Evolutionary conservation across 1,140 invertebrate species (phyloP).

Genomic region (Lanistes nyassanus): DNA sequence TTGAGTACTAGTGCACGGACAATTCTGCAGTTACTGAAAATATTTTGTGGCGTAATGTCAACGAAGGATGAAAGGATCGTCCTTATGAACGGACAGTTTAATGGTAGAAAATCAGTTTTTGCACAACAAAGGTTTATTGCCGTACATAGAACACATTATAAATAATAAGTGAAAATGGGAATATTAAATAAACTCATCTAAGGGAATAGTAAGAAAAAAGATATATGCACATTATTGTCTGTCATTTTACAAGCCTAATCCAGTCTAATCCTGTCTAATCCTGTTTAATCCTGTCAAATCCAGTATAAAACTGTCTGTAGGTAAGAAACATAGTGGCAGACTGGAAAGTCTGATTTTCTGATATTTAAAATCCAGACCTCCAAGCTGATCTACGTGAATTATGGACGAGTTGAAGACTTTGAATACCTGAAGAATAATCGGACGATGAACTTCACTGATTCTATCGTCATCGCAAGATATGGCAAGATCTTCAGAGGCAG

Average conservation of each 20-base stretch:
- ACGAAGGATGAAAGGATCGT: background rate
- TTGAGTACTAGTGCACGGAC: too few relatives aligned
- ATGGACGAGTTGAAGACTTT: slow-evolving; percentile 69
- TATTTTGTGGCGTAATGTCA: background rate
- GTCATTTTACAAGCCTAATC: background rate
- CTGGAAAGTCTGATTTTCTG: background rate
- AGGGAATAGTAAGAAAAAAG: too few relatives aligned
- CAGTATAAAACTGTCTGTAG: background rate
- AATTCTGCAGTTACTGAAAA: background rate
- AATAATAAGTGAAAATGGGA: too few relatives aligned
- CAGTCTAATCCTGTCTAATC: background rate
- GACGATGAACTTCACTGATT: slow-evolving; percentile 60
- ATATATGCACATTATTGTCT: background rate
- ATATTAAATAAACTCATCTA: too few relatives aligned
- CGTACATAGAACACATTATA: too few relatives aligned
- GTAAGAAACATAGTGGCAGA: background rate
- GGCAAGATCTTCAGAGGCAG: slow-evolving; percentile 68
- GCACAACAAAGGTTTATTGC: too few relatives aligned
- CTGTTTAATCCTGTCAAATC: background rate
- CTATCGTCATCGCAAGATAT: slow-evolving; percentile 68
- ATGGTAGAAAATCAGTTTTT: background rate
- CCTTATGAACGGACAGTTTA: background rate
- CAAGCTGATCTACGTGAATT: slow-evolving; percentile 69
- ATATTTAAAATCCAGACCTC: background rate
- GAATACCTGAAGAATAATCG: slow-evolving; percentile 49